Evolutionary conservation across 2,113 vertebrate species (phyloP).

Genomic region (Barbus barbus): DNA sequence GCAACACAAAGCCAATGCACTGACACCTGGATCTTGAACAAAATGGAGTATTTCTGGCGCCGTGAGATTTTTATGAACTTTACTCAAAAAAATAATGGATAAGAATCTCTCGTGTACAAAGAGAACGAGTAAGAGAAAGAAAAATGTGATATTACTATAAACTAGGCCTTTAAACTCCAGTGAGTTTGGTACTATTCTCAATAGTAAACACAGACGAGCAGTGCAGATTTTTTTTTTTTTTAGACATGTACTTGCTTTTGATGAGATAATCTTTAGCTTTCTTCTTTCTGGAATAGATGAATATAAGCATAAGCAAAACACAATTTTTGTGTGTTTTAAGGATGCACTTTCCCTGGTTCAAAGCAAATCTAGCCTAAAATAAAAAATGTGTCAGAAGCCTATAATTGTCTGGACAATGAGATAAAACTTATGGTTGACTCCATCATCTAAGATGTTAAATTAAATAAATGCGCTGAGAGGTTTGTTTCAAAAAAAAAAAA

Average conservation of each 20-base stretch:
- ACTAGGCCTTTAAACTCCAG: constrained; percentile 1
- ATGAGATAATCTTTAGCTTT: constrained; percentile 16
- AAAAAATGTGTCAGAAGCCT: background rate
- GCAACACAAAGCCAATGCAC: constrained; percentile 27
- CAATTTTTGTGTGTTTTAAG: background rate
- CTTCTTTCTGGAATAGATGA: background rate
- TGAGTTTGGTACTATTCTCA: background rate
- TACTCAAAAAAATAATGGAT: constrained; percentile 26
- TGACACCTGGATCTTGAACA: constrained; percentile 31
- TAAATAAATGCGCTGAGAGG: constrained; percentile 40
- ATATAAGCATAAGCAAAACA: background rate
- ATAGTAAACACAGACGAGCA: constrained; percentile 1
- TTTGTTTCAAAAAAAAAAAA: background rate
- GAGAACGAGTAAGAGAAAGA: background rate
- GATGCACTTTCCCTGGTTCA: background rate
- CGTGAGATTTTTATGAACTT: constrained; percentile 16
- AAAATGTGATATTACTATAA: constrained; percentile 33
- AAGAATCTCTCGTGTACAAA: background rate
- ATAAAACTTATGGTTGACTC: constrained; percentile 34
- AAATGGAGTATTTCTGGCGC: constrained; percentile 13
- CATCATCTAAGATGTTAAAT: constrained; percentile 45
- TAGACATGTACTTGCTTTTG: background rate
- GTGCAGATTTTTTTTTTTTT: background rate
- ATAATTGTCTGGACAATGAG: constrained; percentile 1
- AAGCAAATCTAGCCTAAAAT: constrained; percentile 13